Conservation (phyloP, 2,888 invertebrate species). For the Aricia artaxerxes region DNA sequence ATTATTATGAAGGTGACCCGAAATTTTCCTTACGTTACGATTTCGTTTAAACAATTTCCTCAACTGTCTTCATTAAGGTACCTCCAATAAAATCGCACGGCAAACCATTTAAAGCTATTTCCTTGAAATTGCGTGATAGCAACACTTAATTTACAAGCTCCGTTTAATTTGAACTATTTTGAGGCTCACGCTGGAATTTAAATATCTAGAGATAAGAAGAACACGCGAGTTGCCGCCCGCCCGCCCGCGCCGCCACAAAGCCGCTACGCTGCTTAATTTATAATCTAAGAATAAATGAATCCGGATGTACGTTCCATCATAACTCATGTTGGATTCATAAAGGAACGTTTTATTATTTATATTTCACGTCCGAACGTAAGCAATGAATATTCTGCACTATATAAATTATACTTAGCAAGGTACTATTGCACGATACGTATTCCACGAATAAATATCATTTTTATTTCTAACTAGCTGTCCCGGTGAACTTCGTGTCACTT, state of each 20-base stretch:
- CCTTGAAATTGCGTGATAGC: constrained; percentile 76
- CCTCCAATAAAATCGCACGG: constrained; percentile 62
- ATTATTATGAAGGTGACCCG: background rate
- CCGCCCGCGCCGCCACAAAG: constrained; percentile 47
- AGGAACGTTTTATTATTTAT: constrained; percentile 2
- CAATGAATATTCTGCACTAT: background rate
- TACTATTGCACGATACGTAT: background rate
- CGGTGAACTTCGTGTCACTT: no score
- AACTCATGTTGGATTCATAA: constrained; percentile 21
- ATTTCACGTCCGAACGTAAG: constrained; percentile 43
- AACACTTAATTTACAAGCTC: constrained; percentile 75
- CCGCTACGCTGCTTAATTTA: constrained; percentile 60
- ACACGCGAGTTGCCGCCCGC: constrained; percentile 60
- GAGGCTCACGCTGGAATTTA: constrained; percentile 55
- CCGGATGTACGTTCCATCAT: constrained; percentile 15
- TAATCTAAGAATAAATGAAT: constrained; percentile 51
- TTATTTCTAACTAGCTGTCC: background rate
- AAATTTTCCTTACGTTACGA: constrained; percentile 22
- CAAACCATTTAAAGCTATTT: constrained; percentile 75
- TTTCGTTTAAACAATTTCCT: constrained; percentile 41
- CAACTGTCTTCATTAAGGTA: constrained; percentile 52
- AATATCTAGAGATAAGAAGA: constrained; percentile 72
- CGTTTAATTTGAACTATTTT: constrained; percentile 59
- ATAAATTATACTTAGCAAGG: background rate
- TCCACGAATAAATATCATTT: background rate